Evolutionary conservation across 1,140 invertebrate genomes (phyloP).

Genomic region (Harpegnathos saltator): DNA sequence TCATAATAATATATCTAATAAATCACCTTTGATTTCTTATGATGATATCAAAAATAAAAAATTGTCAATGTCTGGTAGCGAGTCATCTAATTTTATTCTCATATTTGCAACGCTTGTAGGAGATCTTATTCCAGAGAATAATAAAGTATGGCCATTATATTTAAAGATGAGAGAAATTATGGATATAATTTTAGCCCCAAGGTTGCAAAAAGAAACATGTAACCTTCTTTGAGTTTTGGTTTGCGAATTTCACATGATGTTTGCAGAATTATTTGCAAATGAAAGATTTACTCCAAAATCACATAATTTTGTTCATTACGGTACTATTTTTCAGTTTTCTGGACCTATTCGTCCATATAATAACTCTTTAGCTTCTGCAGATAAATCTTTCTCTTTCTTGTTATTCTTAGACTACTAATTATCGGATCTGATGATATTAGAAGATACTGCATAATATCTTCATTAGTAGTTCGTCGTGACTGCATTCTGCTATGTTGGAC

Average conservation of each 20-base stretch:
- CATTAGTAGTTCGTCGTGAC: too few relatives aligned
- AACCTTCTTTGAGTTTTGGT: conserved; percentile 19
- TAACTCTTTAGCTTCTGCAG: too few relatives aligned
- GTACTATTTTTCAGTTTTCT: conserved; percentile 28
- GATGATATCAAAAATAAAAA: conserved; percentile 25
- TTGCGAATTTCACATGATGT: conserved; percentile 16
- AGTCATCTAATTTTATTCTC: conserved; percentile 28
- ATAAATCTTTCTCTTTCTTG: too few relatives aligned
- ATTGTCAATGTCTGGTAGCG: conserved; percentile 30
- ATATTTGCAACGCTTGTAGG: conserved; percentile 34
- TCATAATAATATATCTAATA: conserved; percentile 17
- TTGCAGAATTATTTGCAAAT: conserved; percentile 11
- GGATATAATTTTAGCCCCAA: conserved; percentile 26
- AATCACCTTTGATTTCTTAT: conserved; percentile 20
- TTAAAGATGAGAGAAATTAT: conserved; percentile 38
- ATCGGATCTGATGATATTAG: too few relatives aligned
- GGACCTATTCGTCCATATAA: conserved; percentile 33
- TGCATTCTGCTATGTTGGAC: too few relatives aligned
- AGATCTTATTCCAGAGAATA: conserved; percentile 23
- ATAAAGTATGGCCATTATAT: conserved; percentile 41
- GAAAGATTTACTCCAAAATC: conserved; percentile 33
- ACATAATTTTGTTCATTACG: conserved; percentile 25
- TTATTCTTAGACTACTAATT: too few relatives aligned
- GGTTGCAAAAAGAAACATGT: conserved; percentile 14
- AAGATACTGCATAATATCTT: too few relatives aligned